Conservation (phyloP, 2,797 vertebrate genomes). For the Psittacula derbiana region DNA sequence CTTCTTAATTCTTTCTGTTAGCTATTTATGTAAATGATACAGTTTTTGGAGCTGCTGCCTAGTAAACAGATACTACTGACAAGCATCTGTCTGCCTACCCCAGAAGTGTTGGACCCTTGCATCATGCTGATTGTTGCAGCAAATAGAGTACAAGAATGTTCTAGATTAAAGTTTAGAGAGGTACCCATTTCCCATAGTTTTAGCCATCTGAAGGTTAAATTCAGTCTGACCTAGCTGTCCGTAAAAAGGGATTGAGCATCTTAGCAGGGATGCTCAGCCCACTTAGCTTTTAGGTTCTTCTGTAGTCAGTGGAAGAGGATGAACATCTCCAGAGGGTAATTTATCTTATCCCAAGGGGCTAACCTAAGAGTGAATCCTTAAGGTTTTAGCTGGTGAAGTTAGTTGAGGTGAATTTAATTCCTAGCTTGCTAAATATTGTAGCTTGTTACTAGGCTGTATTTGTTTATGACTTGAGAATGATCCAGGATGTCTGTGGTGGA, state of each 20-base stretch:
- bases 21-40: neutral
- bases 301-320: neutral
- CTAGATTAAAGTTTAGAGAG: neutral
- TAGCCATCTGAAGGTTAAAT: neutral
- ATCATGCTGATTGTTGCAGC: neutral
- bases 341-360: neutral
- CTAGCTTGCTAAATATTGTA: neutral
- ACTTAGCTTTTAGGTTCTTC: neutral
- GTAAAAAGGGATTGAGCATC: neutral
- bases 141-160: neutral
- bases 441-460: accelerated
- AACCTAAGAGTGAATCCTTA: neutral
- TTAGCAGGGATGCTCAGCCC: neutral
- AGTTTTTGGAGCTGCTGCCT: neutral
- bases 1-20: neutral
- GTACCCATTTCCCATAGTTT: neutral
- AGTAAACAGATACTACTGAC: neutral
- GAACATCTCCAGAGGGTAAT: neutral
- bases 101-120: neutral
- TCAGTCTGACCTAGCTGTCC: neutral
- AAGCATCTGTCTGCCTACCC: neutral
- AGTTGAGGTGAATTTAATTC: neutral
- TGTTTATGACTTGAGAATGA: neutral
- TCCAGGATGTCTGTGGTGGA: neutral
- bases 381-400: neutral